Evolutionary conservation across 2,113 vertebrate species (phyloP).

Genomic region (Nyctibius bracteatus): DNA sequence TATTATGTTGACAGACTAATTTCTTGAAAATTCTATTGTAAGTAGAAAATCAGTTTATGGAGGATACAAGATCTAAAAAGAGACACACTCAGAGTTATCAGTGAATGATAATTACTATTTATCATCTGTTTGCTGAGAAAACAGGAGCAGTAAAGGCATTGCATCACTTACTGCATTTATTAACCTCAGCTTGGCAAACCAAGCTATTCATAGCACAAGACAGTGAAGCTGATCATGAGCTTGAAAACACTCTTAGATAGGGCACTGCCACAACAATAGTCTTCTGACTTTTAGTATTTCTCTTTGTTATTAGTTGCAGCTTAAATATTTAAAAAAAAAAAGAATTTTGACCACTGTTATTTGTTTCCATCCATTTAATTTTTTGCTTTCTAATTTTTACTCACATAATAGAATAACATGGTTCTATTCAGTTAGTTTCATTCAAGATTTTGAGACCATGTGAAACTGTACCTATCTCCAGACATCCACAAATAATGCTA

Average conservation of each 20-base stretch:
- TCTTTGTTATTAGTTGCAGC: not conserved
- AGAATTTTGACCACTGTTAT: not conserved
- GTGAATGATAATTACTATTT: not conserved
- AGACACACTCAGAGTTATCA: not conserved
- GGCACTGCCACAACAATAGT: not conserved
- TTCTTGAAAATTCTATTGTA: not conserved
- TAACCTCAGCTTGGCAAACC: not conserved
- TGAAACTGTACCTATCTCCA: not conserved
- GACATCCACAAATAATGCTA: not conserved
- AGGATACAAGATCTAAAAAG: not conserved
- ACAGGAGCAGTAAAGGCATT: not conserved
- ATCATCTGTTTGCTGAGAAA: slow-evolving; percentile 38
- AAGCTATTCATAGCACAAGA: not conserved
- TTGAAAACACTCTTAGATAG: not conserved
- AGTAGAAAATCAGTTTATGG: not conserved
- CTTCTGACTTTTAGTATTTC: not conserved
- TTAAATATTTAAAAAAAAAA: not conserved
- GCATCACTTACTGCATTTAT: not conserved
- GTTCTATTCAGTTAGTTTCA: not conserved
- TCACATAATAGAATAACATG: not conserved
- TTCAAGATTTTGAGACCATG: not conserved
- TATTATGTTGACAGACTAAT: not conserved
- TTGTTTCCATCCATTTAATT: not conserved
- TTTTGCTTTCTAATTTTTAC: not conserved
- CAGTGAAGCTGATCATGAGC: not conserved